These are phyloP conservation scores for Melanotaenia pygmaea DNA, from an alignment of 2,797 vertebrate genomes.

Conservation along the genomic window DNA sequence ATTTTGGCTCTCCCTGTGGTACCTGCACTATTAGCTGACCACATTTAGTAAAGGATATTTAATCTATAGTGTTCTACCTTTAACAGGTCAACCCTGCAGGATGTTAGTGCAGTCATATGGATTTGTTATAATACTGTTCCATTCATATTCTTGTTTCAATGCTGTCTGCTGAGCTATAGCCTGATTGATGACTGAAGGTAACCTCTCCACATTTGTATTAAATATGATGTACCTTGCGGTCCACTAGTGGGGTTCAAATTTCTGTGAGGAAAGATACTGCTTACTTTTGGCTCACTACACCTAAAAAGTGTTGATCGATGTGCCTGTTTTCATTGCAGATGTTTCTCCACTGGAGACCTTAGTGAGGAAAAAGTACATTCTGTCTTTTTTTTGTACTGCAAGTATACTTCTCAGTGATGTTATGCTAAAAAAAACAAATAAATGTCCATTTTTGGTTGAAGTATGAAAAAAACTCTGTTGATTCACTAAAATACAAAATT, in stretches of 20 bases:
- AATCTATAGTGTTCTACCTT: constrained; percentile 26
- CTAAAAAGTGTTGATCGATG: constrained; percentile 17
- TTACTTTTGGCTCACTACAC: constrained; percentile 13
- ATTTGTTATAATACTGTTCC: background rate
- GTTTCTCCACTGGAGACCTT: background rate
- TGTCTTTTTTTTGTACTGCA: background rate
- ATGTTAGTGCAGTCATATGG: too few species aligned
- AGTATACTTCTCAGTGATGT: background rate
- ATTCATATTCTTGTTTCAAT: constrained; percentile 8
- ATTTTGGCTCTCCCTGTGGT: constrained; percentile 17
- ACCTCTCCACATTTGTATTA: constrained; percentile 4
- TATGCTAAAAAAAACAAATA: too few species aligned
- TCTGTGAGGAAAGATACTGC: background rate
- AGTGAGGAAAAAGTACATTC: background rate
- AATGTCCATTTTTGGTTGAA: too few species aligned
- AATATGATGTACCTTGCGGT: constrained; percentile 16
- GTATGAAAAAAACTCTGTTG: too few species aligned
- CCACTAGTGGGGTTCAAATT: constrained; percentile 10
- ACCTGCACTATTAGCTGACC: constrained; percentile 28
- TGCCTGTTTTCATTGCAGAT: constrained; percentile 5
- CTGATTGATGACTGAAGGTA: constrained; percentile 7
- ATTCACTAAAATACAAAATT: too few species aligned
- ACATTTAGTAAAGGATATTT: constrained; percentile 26
- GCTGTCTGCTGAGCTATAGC: background rate
- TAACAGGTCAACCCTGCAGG: constrained; percentile 29